Evolutionary conservation across 2,888 invertebrate species (phyloP), one percentile per base, ranked within the genome.

Genomic region (Ptilodon capucinus): DNA sequence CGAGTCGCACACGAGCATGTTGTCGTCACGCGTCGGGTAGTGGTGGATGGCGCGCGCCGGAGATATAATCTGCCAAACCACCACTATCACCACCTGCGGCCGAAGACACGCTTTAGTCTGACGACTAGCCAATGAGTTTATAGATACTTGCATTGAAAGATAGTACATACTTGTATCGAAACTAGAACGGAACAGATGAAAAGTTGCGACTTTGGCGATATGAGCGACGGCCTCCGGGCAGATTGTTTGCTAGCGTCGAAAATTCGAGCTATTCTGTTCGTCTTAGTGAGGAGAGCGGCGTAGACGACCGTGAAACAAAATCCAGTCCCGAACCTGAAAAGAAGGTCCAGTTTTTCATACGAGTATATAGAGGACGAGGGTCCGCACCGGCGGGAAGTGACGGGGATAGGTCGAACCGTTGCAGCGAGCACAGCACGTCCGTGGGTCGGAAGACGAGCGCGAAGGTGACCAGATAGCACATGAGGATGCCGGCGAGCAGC

Each of bases 301-400:
- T 99, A 99, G 45, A 99, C 98, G 38, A 99, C 96, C 1, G 98
- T 97, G 91, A 99, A 99, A 76, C 98, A 97, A 77, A 98, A 95
- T 1, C 98, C 98, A 0, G 97, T 95, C 9, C 95, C 93, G 70
- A 96, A 96, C 71, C 96, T 96, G 70, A 2, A 36, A n/a, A n/a
- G 5, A 17, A 14, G 18, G 30, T 3, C 11, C 7, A 6, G 1
- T 21, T 23, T 13, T 3, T 21, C 13, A 23, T 13, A 13, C 4
- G 39, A 7, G 4, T 16, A 13, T 5, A 32, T 5, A 4, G 2
- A 4, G 11, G 36, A 9, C 17, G 35, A 35, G n/a, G 5, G 0
- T 17, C 39, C 8, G 4, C 8, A 2, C 6, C 19, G 9, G 28
- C 8, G 7, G 3, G 9, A 25, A 11, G 23, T 9, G n/a, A 11